Evolutionary conservation across 2,888 invertebrate species (phyloP), one percentile per base, ranked within the genome.

Genomic region (Dyspetes luteomarginatus): DNA sequence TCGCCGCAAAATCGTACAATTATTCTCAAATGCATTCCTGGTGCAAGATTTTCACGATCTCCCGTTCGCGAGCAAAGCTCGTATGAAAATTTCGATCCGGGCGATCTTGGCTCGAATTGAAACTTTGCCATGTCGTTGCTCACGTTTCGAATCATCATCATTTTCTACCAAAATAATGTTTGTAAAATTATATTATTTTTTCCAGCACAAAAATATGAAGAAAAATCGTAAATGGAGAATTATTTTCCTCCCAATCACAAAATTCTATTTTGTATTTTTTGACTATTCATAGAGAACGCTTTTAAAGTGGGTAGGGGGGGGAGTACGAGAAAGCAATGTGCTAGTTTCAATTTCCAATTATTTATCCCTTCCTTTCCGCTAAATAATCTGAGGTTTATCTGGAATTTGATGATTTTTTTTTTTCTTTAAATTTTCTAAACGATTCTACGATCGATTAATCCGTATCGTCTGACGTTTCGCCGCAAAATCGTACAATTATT

Each of bases 1-100:
- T 91, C 85, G 0, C 92, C 90, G 60, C 83, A 85, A 84, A 92
- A 93, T 0, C 69, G 82, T 1, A 93, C 85, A 3, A 86, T 83
- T 30, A 92, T 88, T 56, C 84, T 87, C 3, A 89, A 78, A 45
- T 85, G 85, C 91, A 93, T 92, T 26, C 93, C 93, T 7, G 93
- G 90, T 0, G 92, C 92, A 12, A 93, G 81, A 80, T 84, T 78
- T 12, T 78, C 75, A 0, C 78, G 85, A 45, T 83, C 73, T 12
- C 81, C 71, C 2, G 80, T 55, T 1, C 30, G 74, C n/a, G 85
- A 80, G 2, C 85, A 75, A 7, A 90, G 78, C 4, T 86, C 68
- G 4, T 92, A 68, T 1, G 74, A 82, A 58, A 93, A 92, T 55
- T 86, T 87, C 1, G 90, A 86, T 3, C 79, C 73, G 52, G 82